Conservation (phyloP, 2,113 vertebrate species). For the Thymallus thymallus region DNA sequence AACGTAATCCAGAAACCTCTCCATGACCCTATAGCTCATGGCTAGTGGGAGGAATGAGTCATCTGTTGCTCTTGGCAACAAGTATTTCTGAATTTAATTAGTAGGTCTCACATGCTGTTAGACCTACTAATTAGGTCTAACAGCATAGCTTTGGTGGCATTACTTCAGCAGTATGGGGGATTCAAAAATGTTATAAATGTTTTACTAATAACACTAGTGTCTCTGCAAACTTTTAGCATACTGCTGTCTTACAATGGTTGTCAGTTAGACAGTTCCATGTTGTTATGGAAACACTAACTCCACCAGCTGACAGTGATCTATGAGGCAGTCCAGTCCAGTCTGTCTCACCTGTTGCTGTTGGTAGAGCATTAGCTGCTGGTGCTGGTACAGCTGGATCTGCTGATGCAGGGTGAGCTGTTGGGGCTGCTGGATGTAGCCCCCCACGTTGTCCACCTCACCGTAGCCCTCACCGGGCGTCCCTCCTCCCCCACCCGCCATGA, state of each 20-base stretch:
- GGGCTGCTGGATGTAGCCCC: slow-evolving; percentile 61
- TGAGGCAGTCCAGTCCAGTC: not conserved
- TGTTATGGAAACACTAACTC: too few species aligned
- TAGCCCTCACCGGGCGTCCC: slow-evolving; percentile 66
- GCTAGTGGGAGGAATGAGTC: not conserved
- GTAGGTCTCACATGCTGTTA: too few species aligned
- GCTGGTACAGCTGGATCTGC: slow-evolving; percentile 72
- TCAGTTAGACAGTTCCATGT: too few species aligned
- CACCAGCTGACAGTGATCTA: not conserved
- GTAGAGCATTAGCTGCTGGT: slow-evolving; percentile 72
- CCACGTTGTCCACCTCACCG: slow-evolving; percentile 48
- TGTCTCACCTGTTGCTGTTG: slow-evolving; percentile 60
- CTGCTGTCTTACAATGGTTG: too few species aligned
- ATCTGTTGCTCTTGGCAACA: slow-evolving; percentile 5
- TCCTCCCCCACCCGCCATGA: slow-evolving; percentile 64
- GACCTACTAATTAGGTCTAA: too few species aligned
- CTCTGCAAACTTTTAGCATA: too few species aligned
- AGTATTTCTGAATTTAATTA: not conserved
- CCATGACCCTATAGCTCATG: not conserved
- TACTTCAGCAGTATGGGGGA: not conserved
- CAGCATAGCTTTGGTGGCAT: too few species aligned
- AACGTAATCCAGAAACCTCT: not conserved
- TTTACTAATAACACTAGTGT: too few species aligned
- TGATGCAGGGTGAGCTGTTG: slow-evolving; percentile 66
- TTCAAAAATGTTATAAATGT: not conserved